phyloP scores from a whole-genome alignment of 2,797 vertebrate species.

The Chelmon rostratus region DNA sequence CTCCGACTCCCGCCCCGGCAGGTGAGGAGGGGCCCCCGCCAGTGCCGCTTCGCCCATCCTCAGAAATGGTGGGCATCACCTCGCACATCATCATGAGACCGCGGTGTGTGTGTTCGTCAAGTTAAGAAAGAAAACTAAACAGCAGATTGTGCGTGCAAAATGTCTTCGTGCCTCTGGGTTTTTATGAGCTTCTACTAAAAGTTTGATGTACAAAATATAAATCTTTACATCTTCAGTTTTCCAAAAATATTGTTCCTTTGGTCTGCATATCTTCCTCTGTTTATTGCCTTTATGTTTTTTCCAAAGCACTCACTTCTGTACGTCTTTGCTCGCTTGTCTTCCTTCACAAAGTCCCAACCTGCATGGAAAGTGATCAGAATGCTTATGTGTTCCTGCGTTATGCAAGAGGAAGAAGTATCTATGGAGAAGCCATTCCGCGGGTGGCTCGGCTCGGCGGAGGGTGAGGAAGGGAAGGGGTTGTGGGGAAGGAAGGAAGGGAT shows the following conservation, averaged over 20 bases:
- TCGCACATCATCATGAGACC: conserved; percentile 94
- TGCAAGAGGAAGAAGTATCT: conserved; percentile 46
- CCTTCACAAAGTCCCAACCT: conserved; percentile 50
- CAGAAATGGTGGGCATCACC: conserved; percentile 96
- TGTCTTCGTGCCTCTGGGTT: conserved; percentile 43
- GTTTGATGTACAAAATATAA: conserved; percentile 75
- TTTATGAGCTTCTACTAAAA: conserved; percentile 63
- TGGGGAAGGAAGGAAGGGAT: conserved; percentile 55
- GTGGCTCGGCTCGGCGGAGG: conserved; percentile 54
- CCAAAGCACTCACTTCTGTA: conserved; percentile 9
- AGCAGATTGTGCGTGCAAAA: conserved; percentile 69
- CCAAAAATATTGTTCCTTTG: conserved; percentile 77
- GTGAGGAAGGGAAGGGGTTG: conserved; percentile 51
- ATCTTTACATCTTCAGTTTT: conserved; percentile 71
- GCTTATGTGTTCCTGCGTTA: conserved; percentile 54
- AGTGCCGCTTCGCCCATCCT: conserved; percentile 89
- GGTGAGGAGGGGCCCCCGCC: conserved; percentile 79
- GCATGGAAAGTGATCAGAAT: conserved; percentile 56
- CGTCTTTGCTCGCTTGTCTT: conserved; percentile 37
- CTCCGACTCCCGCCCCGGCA: conserved; percentile 71
- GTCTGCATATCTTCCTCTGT: conserved; percentile 56
- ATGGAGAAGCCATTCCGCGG: conserved; percentile 51
- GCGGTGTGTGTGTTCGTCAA: conserved; percentile 51
- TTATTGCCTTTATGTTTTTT: conserved; percentile 63
- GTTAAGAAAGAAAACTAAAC: conserved; percentile 39